Conservation (phyloP, 1,140 invertebrate species). For the Musca vetustissima region DNA sequence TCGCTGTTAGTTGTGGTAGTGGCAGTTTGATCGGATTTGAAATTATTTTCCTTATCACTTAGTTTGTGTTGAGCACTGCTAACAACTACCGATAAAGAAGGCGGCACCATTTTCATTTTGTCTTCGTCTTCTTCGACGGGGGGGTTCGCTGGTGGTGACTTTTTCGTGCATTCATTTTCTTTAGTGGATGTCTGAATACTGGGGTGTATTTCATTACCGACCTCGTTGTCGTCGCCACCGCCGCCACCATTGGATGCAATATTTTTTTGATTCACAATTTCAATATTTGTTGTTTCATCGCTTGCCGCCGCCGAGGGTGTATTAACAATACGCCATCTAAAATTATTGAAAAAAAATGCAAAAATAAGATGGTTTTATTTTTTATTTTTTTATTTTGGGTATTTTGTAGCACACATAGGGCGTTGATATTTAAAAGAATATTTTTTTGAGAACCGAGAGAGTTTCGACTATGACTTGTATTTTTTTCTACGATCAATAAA, state of each 20-base stretch:
- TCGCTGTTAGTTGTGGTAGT: not conserved
- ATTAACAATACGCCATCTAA: slow-evolving; percentile 29
- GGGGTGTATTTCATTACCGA: not conserved
- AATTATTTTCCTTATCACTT: no score
- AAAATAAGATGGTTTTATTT: not conserved
- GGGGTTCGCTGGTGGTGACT: no score
- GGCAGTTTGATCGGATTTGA: no score
- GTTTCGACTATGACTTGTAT: no score
- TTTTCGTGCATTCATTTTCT: not conserved
- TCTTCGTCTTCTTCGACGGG: not conserved
- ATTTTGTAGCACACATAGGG: no score
- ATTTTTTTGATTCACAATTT: not conserved
- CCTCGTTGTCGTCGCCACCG: not conserved
- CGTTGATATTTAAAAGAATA: no score
- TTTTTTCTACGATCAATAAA: no score
- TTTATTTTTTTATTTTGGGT: not conserved
- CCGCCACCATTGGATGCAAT: not conserved
- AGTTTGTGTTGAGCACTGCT: no score
- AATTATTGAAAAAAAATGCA: not conserved
- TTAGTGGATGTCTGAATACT: not conserved
- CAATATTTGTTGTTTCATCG: not conserved
- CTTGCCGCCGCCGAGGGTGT: slow-evolving; percentile 1
- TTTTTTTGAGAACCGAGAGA: no score
- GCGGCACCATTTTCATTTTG: not conserved
- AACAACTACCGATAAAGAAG: no score